These are phyloP conservation scores for Pomacea canaliculata DNA, from an alignment of 2,888 invertebrate species.

Conservation along the genomic window DNA sequence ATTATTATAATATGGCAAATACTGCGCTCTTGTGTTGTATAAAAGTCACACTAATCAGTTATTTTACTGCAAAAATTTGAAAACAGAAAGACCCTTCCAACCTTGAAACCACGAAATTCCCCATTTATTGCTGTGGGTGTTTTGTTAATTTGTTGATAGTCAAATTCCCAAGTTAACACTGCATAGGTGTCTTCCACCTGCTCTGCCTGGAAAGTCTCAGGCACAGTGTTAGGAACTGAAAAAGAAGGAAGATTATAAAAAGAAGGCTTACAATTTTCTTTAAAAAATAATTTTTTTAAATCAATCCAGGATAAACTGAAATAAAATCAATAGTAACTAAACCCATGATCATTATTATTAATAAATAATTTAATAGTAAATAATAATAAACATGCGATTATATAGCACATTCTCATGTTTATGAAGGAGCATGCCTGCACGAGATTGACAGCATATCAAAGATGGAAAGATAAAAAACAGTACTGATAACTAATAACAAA, in stretches of 20 bases:
- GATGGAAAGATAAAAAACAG: too few species aligned
- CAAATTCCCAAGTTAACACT: constrained; percentile 55
- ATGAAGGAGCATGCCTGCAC: too few species aligned
- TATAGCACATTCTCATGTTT: too few species aligned
- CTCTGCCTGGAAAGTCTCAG: constrained; percentile 35
- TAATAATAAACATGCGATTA: too few species aligned
- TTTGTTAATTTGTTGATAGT: constrained; percentile 38
- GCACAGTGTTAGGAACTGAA: constrained; percentile 44
- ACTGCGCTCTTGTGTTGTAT: too few species aligned
- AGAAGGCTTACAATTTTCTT: neutral
- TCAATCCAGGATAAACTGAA: constrained; percentile 41
- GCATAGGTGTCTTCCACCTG: constrained; percentile 43
- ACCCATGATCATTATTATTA: too few species aligned
- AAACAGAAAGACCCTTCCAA: constrained; percentile 28
- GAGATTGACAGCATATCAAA: too few species aligned
- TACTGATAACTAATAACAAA: too few species aligned
- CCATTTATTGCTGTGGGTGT: constrained; percentile 51
- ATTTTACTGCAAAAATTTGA: too few species aligned
- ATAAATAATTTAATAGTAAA: too few species aligned
- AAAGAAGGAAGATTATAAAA: neutral
- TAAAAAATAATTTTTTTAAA: neutral
- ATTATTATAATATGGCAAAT: too few species aligned
- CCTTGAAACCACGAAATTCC: constrained; percentile 66
- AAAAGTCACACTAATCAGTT: too few species aligned
- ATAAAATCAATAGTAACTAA: neutral